Percentiles rank a stretch among this genome's conserved stretches.
Conservation (phyloP, 2,113 vertebrate genomes). For the Struthio camelus region DNA sequence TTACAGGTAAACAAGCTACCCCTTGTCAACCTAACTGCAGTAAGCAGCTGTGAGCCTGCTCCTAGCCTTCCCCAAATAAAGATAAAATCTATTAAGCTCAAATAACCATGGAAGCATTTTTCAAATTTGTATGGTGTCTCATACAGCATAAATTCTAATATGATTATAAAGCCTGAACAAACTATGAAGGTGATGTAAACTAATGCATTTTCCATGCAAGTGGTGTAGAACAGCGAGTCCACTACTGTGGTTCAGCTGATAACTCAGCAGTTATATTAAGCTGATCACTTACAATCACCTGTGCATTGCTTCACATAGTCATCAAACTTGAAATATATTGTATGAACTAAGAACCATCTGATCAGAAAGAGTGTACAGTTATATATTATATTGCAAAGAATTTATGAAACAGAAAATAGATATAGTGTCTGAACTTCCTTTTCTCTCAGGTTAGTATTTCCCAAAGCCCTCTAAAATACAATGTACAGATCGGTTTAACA, state of each 20-base stretch:
- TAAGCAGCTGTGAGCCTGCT: fast-evolving
- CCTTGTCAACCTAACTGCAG: neutral
- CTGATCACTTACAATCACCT: neutral
- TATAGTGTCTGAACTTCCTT: neutral
- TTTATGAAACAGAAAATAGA: neutral
- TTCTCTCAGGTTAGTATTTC: neutral
- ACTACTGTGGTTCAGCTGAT: neutral
- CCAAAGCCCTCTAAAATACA: neutral
- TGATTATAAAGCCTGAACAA: neutral
- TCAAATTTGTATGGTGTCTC: neutral
- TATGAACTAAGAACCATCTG: neutral
- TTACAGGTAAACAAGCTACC: neutral
- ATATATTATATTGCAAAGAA: neutral
- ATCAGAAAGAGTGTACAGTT: neutral
- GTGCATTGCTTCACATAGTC: too few relatives aligned
- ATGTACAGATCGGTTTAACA: neutral
- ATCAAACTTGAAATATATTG: neutral
- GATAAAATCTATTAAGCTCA: neutral
- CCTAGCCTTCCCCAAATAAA: neutral
- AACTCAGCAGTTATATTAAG: neutral
- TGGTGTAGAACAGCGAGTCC: neutral
- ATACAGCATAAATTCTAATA: neutral
- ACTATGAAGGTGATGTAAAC: too few relatives aligned
- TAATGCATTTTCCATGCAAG: fast-evolving
- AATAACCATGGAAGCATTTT: neutral